Percentiles rank a stretch among this genome's conserved stretches.
These are phyloP conservation scores for Eupithecia abbreviata DNA, from an alignment of 2,888 invertebrate species.

Conservation along the genomic window DNA sequence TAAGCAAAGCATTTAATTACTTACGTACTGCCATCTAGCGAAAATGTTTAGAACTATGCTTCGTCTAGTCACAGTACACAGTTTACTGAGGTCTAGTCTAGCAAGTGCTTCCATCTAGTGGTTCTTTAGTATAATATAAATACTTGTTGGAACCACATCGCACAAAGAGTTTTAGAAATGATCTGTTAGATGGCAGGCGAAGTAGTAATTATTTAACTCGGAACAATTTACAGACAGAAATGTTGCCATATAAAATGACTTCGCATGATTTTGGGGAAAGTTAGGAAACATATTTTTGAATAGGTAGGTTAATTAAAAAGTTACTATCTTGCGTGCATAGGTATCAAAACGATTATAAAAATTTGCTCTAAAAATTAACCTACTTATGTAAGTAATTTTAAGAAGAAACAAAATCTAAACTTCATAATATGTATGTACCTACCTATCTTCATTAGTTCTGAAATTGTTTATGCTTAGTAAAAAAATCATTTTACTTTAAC, in stretches of 20 bases:
- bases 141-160: not conserved
- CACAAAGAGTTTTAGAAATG: not conserved
- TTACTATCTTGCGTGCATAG: too few species aligned
- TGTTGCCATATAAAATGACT: not conserved
- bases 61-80: not conserved
- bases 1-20: too few species aligned
- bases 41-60: not conserved
- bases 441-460: too few species aligned
- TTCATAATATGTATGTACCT: too few species aligned
- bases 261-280: not conserved
- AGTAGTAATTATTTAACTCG: not conserved
- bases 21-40: not conserved
- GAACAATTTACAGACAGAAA: not conserved
- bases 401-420: too few species aligned
- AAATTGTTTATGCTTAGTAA: too few species aligned
- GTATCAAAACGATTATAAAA: too few species aligned
- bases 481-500: too few species aligned
- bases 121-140: not conserved
- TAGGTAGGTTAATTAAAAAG: too few species aligned
- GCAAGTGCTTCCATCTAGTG: slow-evolving; percentile 1
- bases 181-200: not conserved
- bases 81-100: too few species aligned
- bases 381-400: too few species aligned
- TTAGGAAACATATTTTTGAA: not conserved
- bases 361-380: too few species aligned